Evolutionary conservation across 2,113 vertebrate genomes (phyloP), one percentile per base, ranked within the genome.

Genomic region (Addax nasomaculatus): DNA sequence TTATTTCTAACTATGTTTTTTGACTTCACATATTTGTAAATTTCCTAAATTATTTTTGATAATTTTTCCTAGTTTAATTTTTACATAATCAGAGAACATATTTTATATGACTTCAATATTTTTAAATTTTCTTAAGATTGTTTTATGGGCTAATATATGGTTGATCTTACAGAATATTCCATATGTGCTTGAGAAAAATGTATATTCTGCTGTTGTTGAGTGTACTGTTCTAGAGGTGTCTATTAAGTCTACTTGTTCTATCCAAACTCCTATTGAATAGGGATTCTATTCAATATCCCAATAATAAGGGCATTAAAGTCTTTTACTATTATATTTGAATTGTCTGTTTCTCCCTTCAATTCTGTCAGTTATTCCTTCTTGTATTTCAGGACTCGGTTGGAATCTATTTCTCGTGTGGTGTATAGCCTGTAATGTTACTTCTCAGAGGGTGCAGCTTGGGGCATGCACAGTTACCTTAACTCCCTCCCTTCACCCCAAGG

Each of bases 401-500:
- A 80, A 19, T 51, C 29, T 30, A 21, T 0, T 83, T 81, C 55
- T 51, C 3, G 1, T 23, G 2, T 30, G 45, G 2, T n/a, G 4
- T 33, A 27, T 2, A 49, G 2, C 1, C 45, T 53, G 17, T 10
- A 51, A 19, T 30, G 49, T 29, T 16, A 7, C 5, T 76, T 30
- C 19, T 96, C 21, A 78, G 3, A 30, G 17, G 12, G 45, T 51
- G 23, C 8, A 29, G 13, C 3, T 14, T 62, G 70, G 49, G 67
- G 33, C 12, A 53, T 83, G 0, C 2, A 33, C 5, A 25, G 43
- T 60, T 7, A 36, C 4, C 3, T 53, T 57, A 19, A 60, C 45
- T 1, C 2, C 11, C 15, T 60, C 7, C 1, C 12, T 3, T 1
- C 4, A 58, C 3, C 5, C n/a, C 62, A 90, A 16, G 30, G 14